Evolutionary conservation across 2,888 invertebrate genomes (phyloP), one percentile per base, ranked within the genome.

Genomic region (Nomada fabriciana): DNA sequence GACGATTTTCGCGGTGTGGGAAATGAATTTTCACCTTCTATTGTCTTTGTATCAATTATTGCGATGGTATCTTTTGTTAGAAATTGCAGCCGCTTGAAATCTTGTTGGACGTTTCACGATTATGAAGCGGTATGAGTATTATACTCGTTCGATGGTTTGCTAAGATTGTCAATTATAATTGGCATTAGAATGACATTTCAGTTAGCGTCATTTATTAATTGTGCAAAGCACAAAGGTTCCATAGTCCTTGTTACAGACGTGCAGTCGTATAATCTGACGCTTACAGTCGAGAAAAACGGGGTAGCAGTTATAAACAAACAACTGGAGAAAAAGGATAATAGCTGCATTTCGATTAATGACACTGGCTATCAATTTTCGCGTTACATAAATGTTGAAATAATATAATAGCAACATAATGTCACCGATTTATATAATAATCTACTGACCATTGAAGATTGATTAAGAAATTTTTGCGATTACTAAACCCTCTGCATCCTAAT

Each of bases 141-240:
- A 23, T 23, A 36, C 23, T 53, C 71, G 7, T 52, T 52, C 53
- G 71, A 20, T 52, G 71, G 53, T 59, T 47, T 47, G n/a, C 43
- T 9, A 47, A 47, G 5, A 18, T 18, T 7, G n/a, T n/a, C 23
- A 36, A 36, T 47, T 10, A 15, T 23, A 43, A 20, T 43, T 43
- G 23, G 23, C 13, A 43, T 47, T 23, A 18, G 15, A 63, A 23
- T 23, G 43, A 42, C 7, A 25, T 3, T 43, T 10, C 64, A 73
- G 57, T 64, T 43, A 47, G 47, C 64, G 47, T 47, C 15, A 57
- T 57, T 53, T 29, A 57, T 15, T 64, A 47, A 36, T 36, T 36
- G 7, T 7, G 36, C 36, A 36, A 36, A 36, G 55, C 20, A 47
- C 73, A 73, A 73, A 64, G 73, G 57, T 73, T 47, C 25, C 9